Evolutionary conservation across 2,797 vertebrate genomes (phyloP), one percentile per base, ranked within the genome.

Genomic region (Oryzias sinensis): DNA sequence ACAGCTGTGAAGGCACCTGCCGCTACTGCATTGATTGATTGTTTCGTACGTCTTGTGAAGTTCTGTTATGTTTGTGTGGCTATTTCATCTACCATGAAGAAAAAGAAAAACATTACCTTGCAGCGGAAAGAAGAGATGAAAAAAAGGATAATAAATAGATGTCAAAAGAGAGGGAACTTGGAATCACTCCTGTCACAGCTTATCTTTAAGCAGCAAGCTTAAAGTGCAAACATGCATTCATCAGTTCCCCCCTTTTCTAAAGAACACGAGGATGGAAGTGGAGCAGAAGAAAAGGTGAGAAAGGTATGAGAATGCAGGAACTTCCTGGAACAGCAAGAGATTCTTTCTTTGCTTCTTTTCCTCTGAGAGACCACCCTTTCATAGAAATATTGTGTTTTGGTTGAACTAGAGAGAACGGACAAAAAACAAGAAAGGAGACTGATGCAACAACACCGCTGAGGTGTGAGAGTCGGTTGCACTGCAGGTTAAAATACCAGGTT

Each of bases 71-170:
- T 74, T 56, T 66, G 42, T 53, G 18, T 52, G 42, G 48, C 63
- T 49, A 52, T 76, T 77, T 69, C 53, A 42, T 59, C n/a, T 33
- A 51, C 64, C 52, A 46, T 63, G 14, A 55, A 49, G 43, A 57
- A 47, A 54, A 53, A 49, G 41, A 57, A 47, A 54, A 65, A 55
- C 60, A 18, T 53, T 5, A n/a, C 48, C 62, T 65, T 61, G 44
- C 40, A 48, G 27, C 43, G 42, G 20, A 20, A 24, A 41, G 51
- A 46, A 25, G 4, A 58, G 57, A n/a, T 44, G 44, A 66, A 70
- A 53, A 56, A 63, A 58, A 47, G 24, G 68, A 62, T 67, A 70
- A 65, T 60, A 44, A 76, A 59, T 60, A 56, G 59, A 54, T 64
- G 45, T 47, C 51, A 46, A 68, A 56, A 56, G 42, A 47, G 61